Base-by-base conservation (phyloP, 64 coral and sea anemone species). In the Actinia tenebrosa region DNA sequence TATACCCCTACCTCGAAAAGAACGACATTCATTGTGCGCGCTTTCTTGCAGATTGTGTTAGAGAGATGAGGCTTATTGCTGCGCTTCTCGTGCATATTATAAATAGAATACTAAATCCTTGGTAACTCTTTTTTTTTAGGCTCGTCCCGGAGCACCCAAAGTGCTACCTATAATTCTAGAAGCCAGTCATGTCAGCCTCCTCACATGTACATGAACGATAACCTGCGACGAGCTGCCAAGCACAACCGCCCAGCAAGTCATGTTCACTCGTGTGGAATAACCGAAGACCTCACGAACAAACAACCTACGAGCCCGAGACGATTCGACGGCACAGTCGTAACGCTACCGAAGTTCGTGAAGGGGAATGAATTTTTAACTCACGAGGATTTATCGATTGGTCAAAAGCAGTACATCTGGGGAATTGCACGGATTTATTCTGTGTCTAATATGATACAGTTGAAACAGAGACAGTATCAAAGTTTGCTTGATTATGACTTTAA, bases 401-500 rank as follows among this genome's bases (percentile, higher is more conserved):
- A 98, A 79, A 98, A 98, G 53, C 96, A 98, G 53, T 98, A 98
- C 88, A 95, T 98, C 44, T 98, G 96, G 93, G 96, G 96, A 14
- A 89, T 98, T 44, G 96, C 96, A 0, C 52, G 88, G 15, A 89
- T 98, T 44, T 98, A 98, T 54, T 98, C 96, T 17, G 90, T 98
- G 87, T 92, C 92, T 5, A 92, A 94, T 17, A 53, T 98, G 27
- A 98, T 94, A 89, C 86, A 86, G 7, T 43, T 94, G 53, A 93
- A 93, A 55, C 91, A 98, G 44, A 82, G 92, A 3, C 91, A 98
- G 53, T 93, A 98, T 20, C 91, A 92, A 71, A 92, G 69, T 69
- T 66, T 98, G 17, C 44, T 98, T 53, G 93, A 98, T 79, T 88
- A 95, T 64, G 96, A 98, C 68, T 98, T 98, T 54, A 87, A 84